A percentile compares a stretch with the other conserved stretches of the same genome.
These are phyloP conservation scores for Meta bourneti DNA, from an alignment of 2,888 invertebrate genomes.

Conservation along the genomic window DNA sequence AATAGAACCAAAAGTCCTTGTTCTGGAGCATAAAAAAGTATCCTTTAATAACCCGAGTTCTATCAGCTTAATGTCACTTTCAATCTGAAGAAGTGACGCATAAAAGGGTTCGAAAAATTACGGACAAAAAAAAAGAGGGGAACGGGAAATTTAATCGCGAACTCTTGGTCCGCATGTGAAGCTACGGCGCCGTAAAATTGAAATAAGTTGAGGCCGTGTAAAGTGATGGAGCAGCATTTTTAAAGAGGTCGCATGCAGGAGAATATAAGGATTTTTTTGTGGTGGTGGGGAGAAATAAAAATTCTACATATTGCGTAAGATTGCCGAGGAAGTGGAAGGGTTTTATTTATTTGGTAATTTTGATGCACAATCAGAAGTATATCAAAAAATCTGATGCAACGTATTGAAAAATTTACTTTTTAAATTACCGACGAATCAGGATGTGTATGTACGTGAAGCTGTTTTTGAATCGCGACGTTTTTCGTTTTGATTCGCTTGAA, in stretches of 20 bases:
- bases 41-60: neutral
- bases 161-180: neutral
- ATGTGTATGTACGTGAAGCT: too few species aligned
- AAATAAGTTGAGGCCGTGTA: neutral
- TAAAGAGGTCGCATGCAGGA: neutral
- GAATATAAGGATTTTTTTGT: neutral
- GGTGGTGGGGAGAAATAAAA: neutral
- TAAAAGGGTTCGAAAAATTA: slow-evolving; percentile 8
- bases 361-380: neutral
- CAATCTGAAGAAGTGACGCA: neutral
- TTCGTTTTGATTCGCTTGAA: too few species aligned
- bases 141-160: slow-evolving; percentile 16
- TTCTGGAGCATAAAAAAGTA: neutral
- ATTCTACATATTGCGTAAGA: neutral
- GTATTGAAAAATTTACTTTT: neutral
- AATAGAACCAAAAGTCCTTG: slow-evolving; percentile 10
- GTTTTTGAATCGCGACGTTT: too few species aligned
- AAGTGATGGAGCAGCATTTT: slow-evolving; percentile 24
- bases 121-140: neutral
- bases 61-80: slow-evolving; percentile 18
- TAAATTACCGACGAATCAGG: neutral
- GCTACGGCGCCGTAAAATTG: slow-evolving; percentile 16
- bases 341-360: neutral
- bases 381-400: neutral
- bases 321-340: neutral